Conservation (phyloP, 2,797 vertebrate species). For the Poeciliopsis infans region DNA sequence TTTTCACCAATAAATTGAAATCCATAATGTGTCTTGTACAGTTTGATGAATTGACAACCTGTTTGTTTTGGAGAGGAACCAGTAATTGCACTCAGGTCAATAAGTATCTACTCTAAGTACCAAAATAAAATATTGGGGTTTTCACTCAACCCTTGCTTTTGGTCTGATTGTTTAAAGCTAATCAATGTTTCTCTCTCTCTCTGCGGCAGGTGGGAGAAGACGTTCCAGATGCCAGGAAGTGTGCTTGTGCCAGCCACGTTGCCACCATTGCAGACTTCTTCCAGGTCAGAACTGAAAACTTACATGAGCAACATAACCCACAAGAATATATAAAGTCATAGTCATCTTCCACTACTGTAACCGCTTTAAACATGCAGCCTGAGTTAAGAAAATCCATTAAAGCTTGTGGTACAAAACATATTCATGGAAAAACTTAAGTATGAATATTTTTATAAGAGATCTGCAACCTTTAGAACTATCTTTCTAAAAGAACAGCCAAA, state of each 20-base stretch:
- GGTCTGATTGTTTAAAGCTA: neutral
- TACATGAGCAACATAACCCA: neutral
- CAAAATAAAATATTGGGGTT: neutral
- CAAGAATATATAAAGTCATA: neutral
- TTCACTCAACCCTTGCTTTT: neutral
- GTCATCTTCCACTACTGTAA: neutral
- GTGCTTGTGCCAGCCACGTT: constrained; percentile 95
- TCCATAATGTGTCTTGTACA: neutral
- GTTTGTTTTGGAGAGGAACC: neutral
- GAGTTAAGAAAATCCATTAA: neutral
- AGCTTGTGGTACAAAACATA: too few relatives aligned
- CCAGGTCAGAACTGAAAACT: constrained; percentile 82
- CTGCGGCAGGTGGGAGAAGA: constrained; percentile 92
- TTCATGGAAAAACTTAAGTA: too few relatives aligned
- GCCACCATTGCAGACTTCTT: constrained; percentile 96
- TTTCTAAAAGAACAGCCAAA: too few relatives aligned
- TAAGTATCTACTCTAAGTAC: neutral
- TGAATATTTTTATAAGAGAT: too few relatives aligned
- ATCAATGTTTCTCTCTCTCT: neutral
- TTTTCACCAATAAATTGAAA: neutral
- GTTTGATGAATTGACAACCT: neutral
- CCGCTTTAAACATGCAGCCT: neutral
- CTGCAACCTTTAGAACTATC: too few relatives aligned
- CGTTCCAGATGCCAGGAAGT: constrained; percentile 93
- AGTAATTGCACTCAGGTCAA: neutral